Evolutionary conservation across 2,888 invertebrate species (phyloP).

Genomic region (Ligdia adustata): DNA sequence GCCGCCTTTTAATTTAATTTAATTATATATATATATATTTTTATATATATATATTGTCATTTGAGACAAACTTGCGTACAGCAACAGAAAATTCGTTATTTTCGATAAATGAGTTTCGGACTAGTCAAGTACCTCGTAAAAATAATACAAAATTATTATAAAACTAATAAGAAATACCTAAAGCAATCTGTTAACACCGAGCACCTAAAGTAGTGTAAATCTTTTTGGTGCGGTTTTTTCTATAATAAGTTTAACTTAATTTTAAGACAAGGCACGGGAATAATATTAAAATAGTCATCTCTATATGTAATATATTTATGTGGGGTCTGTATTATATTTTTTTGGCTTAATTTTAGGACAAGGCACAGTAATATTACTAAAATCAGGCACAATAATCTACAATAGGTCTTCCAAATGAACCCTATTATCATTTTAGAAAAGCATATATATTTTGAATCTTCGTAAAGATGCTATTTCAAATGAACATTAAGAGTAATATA

Average conservation of each 20-base stretch:
- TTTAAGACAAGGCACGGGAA: constrained; percentile 42
- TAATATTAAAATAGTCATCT: constrained; percentile 20
- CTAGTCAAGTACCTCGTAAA: constrained; percentile 64
- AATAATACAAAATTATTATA: constrained; percentile 49
- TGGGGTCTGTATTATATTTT: constrained; percentile 4
- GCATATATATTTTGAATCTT: too few relatives aligned
- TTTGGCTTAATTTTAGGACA: constrained; percentile 10
- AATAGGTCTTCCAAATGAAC: too few relatives aligned
- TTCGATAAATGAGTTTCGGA: constrained; percentile 54
- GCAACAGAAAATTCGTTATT: constrained; percentile 45
- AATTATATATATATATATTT: too few relatives aligned
- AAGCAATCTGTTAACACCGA: constrained; percentile 48
- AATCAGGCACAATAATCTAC: too few relatives aligned
- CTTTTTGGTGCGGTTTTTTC: constrained; percentile 14
- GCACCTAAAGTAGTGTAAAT: constrained; percentile 53
- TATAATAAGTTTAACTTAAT: constrained; percentile 20
- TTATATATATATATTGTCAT: too few relatives aligned
- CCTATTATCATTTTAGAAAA: too few relatives aligned
- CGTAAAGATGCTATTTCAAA: too few relatives aligned
- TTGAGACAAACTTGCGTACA: too few relatives aligned
- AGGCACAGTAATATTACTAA: too few relatives aligned
- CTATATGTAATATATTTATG: constrained; percentile 1
- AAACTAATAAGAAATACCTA: constrained; percentile 33
- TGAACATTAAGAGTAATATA: too few relatives aligned
- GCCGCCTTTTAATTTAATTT: too few relatives aligned